Percentiles rank a stretch among this genome's conserved stretches.
Conservation (phyloP, 1,140 invertebrate genomes). For the Papilio machaon region DNA sequence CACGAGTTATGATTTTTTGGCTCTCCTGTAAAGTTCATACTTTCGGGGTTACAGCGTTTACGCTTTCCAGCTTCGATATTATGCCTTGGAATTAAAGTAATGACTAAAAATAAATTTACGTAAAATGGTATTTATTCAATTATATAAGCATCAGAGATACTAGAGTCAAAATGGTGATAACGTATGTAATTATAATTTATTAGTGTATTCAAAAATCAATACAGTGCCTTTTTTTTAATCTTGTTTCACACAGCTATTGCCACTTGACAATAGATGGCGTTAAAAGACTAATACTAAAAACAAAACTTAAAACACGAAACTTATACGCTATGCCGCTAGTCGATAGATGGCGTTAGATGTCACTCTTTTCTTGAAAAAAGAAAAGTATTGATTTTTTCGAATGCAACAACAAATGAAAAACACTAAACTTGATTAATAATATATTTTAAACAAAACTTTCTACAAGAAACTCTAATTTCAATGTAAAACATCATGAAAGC, state of each 20-base stretch:
- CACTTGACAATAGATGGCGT: conserved; percentile 48
- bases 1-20: too few species aligned
- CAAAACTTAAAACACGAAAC: neutral
- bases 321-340: conserved; percentile 41
- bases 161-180: neutral
- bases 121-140: neutral
- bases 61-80: too few species aligned
- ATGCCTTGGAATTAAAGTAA: too few species aligned
- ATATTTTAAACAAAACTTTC: too few species aligned
- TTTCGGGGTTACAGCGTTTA: too few species aligned
- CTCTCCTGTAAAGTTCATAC: too few species aligned
- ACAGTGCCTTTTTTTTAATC: neutral
- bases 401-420: neutral
- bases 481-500: too few species aligned
- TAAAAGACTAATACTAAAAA: neutral
- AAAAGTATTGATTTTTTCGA: neutral
- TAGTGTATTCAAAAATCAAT: neutral
- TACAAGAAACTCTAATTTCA: too few species aligned
- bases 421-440: neutral
- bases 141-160: neutral
- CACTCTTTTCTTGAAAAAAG: neutral
- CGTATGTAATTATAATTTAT: neutral
- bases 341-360: conserved; percentile 49
- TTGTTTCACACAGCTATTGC: conserved; percentile 9
- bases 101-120: too few species aligned